These are phyloP conservation scores for Meliscaeva auricollis DNA, from an alignment of 2,888 invertebrate species.

Conservation along the genomic window DNA sequence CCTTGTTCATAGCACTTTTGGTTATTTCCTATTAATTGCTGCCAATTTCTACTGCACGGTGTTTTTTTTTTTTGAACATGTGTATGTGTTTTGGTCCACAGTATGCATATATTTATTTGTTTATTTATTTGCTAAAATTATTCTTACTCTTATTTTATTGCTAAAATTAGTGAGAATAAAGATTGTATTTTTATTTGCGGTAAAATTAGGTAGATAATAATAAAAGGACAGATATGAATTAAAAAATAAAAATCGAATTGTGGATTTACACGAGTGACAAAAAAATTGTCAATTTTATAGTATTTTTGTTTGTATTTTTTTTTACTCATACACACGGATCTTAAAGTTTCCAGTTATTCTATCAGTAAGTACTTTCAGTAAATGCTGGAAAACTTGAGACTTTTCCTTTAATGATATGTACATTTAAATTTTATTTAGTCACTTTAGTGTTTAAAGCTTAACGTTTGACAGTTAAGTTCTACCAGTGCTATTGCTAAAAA, in stretches of 20 bases:
- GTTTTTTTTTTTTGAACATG: neutral
- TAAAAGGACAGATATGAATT: neutral
- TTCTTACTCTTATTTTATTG: neutral
- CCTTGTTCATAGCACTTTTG: neutral
- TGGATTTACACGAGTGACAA: too few relatives aligned
- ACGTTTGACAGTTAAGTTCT: too few relatives aligned
- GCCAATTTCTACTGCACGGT: neutral
- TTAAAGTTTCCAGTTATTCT: too few relatives aligned
- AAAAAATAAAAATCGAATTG: neutral
- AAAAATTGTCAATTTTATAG: too few relatives aligned
- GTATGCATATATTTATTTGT: neutral
- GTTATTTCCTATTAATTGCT: conserved; percentile 6
- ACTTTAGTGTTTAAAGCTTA: too few relatives aligned
- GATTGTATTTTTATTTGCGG: neutral
- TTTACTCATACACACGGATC: too few relatives aligned
- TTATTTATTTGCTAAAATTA: neutral
- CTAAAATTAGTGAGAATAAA: neutral
- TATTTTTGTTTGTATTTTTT: too few relatives aligned
- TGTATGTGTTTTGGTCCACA: neutral
- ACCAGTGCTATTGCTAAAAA: too few relatives aligned
- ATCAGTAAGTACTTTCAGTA: too few relatives aligned
- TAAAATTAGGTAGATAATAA: neutral
- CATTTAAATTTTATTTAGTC: too few relatives aligned
- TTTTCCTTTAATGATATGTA: too few relatives aligned
- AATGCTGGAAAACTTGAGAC: too few relatives aligned